Percentiles rank a stretch among this genome's conserved stretches.
These are phyloP conservation scores for Scatophagus argus DNA, from an alignment of 2,113 vertebrate species.

Conservation along the genomic window DNA sequence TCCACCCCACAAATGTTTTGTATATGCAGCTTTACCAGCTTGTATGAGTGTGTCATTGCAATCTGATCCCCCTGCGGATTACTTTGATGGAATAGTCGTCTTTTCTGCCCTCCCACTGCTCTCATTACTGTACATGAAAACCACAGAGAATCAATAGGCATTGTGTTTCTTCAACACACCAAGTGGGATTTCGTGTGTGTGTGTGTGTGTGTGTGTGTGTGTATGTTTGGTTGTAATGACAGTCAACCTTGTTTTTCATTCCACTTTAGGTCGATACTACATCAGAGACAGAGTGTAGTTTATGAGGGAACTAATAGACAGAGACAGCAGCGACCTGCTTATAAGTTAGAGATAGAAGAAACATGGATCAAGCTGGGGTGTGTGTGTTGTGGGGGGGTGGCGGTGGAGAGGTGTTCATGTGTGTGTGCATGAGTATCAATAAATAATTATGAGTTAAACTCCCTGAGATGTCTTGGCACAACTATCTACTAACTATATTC, in stretches of 20 bases:
- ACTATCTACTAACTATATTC: too few species aligned
- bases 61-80: conserved; percentile 26
- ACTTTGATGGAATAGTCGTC: conserved; percentile 51
- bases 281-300: conserved; percentile 56
- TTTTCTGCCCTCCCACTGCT: conserved; percentile 33
- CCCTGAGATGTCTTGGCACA: conserved; percentile 20
- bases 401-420: neutral
- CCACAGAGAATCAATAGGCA: conserved; percentile 60
- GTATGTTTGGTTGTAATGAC: conserved; percentile 42
- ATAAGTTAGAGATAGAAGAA: conserved; percentile 41
- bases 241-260: conserved; percentile 64
- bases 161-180: conserved; percentile 46
- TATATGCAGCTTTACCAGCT: conserved; percentile 44
- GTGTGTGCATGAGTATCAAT: conserved; percentile 37
- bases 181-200: conserved; percentile 25
- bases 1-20: conserved; percentile 4
- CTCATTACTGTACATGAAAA: conserved; percentile 52
- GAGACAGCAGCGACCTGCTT: conserved; percentile 56
- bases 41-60: conserved; percentile 32
- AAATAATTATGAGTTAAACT: conserved; percentile 43
- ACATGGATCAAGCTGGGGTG: neutral
- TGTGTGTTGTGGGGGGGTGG: conserved; percentile 14
- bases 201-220: conserved; percentile 12
- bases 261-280: conserved; percentile 57
- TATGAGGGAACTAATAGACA: conserved; percentile 61